Percentiles rank a stretch among this genome's conserved stretches.
Conservation (phyloP, 2,797 vertebrate genomes). For the Streptopelia turtur region DNA sequence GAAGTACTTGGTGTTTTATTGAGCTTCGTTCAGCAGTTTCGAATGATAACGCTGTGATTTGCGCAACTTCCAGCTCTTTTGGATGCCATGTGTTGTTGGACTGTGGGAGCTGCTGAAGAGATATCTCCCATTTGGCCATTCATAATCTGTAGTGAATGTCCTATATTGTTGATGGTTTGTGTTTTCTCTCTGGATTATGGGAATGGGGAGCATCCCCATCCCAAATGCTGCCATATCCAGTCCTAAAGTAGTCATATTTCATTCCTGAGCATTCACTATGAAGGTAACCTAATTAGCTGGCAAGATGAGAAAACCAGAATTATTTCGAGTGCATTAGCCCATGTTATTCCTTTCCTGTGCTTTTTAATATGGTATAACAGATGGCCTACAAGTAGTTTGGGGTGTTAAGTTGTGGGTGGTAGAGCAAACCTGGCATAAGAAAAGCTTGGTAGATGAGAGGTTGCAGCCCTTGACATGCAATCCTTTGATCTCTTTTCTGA, state of each 20-base stretch:
- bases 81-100: background rate
- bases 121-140: background rate
- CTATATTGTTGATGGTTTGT: background rate
- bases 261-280: background rate
- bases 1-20: background rate
- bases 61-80: background rate
- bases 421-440: constrained; percentile 31
- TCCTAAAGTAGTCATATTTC: background rate
- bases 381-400: background rate
- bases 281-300: background rate
- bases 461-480: background rate
- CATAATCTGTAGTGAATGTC: background rate
- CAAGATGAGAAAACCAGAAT: background rate
- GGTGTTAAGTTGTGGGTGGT: background rate
- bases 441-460: background rate
- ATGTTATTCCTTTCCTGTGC: background rate
- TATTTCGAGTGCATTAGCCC: background rate
- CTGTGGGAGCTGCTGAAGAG: background rate
- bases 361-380: background rate
- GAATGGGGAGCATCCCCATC: background rate
- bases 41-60: background rate
- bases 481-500: constrained; percentile 23
- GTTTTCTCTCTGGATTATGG: background rate
- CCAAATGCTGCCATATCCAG: background rate
- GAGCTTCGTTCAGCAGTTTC: background rate